Evolutionary conservation across 1,140 invertebrate species (phyloP).

Genomic region (Saxidomus purpurata): DNA sequence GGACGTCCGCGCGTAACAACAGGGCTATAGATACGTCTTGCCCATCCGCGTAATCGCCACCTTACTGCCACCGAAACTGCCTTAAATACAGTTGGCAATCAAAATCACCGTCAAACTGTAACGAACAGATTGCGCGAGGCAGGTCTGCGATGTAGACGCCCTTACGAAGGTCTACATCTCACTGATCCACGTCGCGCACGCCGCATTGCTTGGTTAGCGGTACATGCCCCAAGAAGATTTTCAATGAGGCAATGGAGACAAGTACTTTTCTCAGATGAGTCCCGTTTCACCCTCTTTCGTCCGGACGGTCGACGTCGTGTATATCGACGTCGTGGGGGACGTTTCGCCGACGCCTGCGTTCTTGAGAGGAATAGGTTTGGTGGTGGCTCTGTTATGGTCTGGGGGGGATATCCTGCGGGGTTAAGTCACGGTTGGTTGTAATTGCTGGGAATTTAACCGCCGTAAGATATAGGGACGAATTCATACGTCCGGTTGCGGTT

Average conservation of each 20-base stretch:
- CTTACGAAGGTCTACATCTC: slow-evolving; percentile 2
- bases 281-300: background rate
- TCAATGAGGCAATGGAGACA: too few relatives aligned
- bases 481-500: background rate
- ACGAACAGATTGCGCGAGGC: slow-evolving; percentile 20
- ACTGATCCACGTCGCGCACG: background rate
- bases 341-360: too few relatives aligned
- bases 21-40: slow-evolving; percentile 6
- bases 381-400: slow-evolving; percentile 38
- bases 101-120: background rate
- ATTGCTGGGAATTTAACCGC: too few relatives aligned
- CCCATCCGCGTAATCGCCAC: too few relatives aligned
- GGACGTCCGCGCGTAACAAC: slow-evolving; percentile 7
- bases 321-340: too few relatives aligned
- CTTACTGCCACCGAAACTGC: slow-evolving; percentile 32
- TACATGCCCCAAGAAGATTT: too few relatives aligned
- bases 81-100: background rate
- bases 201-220: slow-evolving; percentile 3
- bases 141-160: background rate
- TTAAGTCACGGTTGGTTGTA: slow-evolving; percentile 25
- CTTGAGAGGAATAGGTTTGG: too few relatives aligned
- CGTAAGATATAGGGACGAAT: background rate
- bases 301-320: too few relatives aligned
- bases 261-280: slow-evolving; percentile 39
- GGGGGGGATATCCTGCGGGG: slow-evolving; percentile 5